Evolutionary conservation across 2,888 invertebrate genomes (phyloP).

Genomic region (Drosophila cyrtoloma): DNA sequence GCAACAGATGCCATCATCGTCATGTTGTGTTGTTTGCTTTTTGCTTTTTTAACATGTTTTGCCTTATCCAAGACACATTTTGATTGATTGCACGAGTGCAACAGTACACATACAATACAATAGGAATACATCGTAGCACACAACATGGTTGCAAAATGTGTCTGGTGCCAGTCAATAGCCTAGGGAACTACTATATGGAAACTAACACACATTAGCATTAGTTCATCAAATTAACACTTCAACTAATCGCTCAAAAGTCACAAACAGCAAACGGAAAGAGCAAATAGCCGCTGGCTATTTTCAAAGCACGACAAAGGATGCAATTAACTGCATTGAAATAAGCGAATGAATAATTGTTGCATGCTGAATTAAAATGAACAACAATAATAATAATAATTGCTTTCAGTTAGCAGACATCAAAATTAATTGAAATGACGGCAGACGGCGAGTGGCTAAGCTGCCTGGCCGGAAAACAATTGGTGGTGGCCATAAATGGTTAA

Average conservation of each 20-base stretch:
- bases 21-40: slow-evolving; percentile 37
- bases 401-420: slow-evolving; percentile 8
- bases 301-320: slow-evolving; percentile 1
- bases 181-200: neutral
- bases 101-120: slow-evolving; percentile 54
- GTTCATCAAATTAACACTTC: slow-evolving; percentile 59
- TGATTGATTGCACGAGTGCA: slow-evolving; percentile 81
- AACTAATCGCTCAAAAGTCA: slow-evolving; percentile 40
- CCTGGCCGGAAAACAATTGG: slow-evolving; percentile 51
- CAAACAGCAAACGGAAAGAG: slow-evolving; percentile 17
- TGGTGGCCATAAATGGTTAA: slow-evolving; percentile 26
- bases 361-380: neutral
- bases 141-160: slow-evolving; percentile 32
- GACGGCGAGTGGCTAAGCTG: slow-evolving; percentile 21
- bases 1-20: slow-evolving; percentile 61
- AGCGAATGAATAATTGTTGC: slow-evolving; percentile 13
- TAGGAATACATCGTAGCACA: slow-evolving; percentile 41
- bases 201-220: neutral
- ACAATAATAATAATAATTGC: slow-evolving; percentile 16
- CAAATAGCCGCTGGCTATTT: slow-evolving; percentile 7
- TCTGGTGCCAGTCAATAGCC: slow-evolving; percentile 24
- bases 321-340: slow-evolving; percentile 20
- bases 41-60: slow-evolving; percentile 34
- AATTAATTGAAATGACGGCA: slow-evolving; percentile 45
- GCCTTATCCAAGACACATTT: slow-evolving; percentile 63